Conservation (phyloP, 2,888 invertebrate species). For the Philopedon plagiatum region DNA sequence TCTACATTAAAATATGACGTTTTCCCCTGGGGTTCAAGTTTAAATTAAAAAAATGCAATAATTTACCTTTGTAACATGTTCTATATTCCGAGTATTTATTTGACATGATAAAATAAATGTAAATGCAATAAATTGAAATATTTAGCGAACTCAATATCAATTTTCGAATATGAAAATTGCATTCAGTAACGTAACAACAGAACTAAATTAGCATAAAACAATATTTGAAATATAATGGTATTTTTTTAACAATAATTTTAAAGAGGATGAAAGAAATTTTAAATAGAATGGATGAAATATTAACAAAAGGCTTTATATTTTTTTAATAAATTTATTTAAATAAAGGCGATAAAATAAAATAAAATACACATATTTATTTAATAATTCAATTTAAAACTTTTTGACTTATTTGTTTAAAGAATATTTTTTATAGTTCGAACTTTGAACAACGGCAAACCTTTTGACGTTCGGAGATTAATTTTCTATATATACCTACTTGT, state of each 20-base stretch:
- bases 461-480: no score
- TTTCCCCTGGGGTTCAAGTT: not conserved
- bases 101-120: slow-evolving; percentile 17
- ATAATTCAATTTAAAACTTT: no score
- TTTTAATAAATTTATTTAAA: not conserved
- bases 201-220: slow-evolving; percentile 5
- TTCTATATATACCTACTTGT: no score
- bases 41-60: not conserved
- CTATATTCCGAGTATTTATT: slow-evolving; percentile 11
- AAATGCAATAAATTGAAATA: slow-evolving; percentile 17
- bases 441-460: no score
- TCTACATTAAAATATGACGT: not conserved
- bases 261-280: not conserved
- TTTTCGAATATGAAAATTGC: slow-evolving; percentile 13
- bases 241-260: not conserved
- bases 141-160: slow-evolving; percentile 11
- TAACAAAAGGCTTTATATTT: not conserved
- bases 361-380: no score
- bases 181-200: not conserved
- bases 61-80: slow-evolving; percentile 1
- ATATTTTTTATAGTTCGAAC: no score
- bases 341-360: no score
- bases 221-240: slow-evolving; percentile 7
- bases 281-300: not conserved
- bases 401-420: no score